Percentiles rank a stretch among this genome's conserved stretches.
phyloP scores from a whole-genome alignment of 53 echinoderm and acorn worm genomes.

The Patiria pectinifera region DNA sequence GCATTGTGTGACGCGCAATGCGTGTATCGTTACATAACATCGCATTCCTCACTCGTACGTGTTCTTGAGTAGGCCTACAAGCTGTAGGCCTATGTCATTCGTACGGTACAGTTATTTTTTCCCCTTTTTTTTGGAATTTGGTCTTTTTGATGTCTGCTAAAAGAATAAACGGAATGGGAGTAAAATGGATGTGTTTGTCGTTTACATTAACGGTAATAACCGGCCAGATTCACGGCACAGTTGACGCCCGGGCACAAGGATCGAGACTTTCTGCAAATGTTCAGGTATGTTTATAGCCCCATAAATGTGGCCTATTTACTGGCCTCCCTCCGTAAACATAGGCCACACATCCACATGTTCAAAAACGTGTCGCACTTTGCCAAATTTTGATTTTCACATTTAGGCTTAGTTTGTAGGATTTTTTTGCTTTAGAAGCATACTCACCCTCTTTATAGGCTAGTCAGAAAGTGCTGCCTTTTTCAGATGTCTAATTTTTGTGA shows the following conservation, averaged over 20 bases:
- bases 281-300: background rate
- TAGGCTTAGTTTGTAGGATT: too few relatives aligned
- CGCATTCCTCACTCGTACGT: background rate
- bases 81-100: background rate
- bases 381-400: too few relatives aligned
- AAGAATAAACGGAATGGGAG: background rate
- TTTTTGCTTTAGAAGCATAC: too few relatives aligned
- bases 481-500: too few relatives aligned
- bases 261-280: background rate
- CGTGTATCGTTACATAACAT: background rate
- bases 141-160: background rate
- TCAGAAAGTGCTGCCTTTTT: too few relatives aligned
- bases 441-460: too few relatives aligned
- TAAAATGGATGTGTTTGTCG: background rate
- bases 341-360: too few relatives aligned
- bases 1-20: background rate
- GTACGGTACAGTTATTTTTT: background rate
- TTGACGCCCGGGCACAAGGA: background rate
- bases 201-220: background rate
- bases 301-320: too few relatives aligned
- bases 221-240: background rate
- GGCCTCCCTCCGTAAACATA: too few relatives aligned
- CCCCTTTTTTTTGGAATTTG: background rate
- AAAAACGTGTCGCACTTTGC: too few relatives aligned
- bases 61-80: background rate